Conservation (phyloP, 1,140 invertebrate genomes). For the Oryzaephilus surinamensis region DNA sequence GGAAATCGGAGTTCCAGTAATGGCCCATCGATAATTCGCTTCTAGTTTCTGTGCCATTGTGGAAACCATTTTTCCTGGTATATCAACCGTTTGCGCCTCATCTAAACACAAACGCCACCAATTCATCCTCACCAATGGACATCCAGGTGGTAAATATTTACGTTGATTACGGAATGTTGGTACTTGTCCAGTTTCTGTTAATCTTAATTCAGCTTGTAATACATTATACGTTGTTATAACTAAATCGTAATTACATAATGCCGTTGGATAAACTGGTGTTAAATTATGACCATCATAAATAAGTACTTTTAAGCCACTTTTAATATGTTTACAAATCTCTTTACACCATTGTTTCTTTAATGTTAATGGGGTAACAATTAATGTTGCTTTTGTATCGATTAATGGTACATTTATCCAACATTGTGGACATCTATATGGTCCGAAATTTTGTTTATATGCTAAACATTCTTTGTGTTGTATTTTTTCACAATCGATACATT, state of each 20-base stretch:
- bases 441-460: constrained; percentile 37
- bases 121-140: constrained; percentile 53
- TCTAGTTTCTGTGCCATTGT: constrained; percentile 51
- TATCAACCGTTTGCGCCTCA: constrained; percentile 76
- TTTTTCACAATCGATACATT: constrained; percentile 46
- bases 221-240: constrained; percentile 64
- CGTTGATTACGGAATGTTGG: constrained; percentile 42
- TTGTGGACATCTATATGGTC: constrained; percentile 49
- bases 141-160: constrained; percentile 46
- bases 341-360: constrained; percentile 63
- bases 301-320: constrained; percentile 44
- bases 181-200: constrained; percentile 29
- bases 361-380: constrained; percentile 62
- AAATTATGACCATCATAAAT: constrained; percentile 47
- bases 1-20: constrained; percentile 68
- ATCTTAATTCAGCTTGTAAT: constrained; percentile 49
- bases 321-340: constrained; percentile 61
- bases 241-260: constrained; percentile 57
- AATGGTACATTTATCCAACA: constrained; percentile 45
- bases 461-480: constrained; percentile 54
- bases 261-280: constrained; percentile 55
- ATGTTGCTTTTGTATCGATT: constrained; percentile 49
- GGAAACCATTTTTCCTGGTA: constrained; percentile 43
- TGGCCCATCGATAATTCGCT: constrained; percentile 61
- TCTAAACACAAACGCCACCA: constrained; percentile 76